These are phyloP conservation scores for Polypedilum pembai DNA, from an alignment of 1,140 invertebrate genomes.

Conservation along the genomic window DNA sequence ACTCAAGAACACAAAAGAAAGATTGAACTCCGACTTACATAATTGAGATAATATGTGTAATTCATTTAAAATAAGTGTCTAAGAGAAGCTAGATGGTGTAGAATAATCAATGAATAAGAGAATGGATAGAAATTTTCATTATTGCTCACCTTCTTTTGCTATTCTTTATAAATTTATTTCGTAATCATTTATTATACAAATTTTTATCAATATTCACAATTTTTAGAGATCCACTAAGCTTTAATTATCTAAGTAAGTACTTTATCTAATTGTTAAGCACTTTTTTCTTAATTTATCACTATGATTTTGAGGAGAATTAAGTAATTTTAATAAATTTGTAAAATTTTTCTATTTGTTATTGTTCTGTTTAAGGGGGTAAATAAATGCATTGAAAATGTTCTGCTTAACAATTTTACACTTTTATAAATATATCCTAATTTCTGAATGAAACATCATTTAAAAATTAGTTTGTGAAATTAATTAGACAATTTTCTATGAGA, in stretches of 20 bases:
- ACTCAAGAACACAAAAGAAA: not conserved
- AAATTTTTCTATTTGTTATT: conserved; percentile 13
- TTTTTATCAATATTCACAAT: not conserved
- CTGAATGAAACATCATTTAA: not conserved
- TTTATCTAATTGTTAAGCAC: not conserved
- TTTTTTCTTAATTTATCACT: not conserved
- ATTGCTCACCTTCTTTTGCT: not conserved
- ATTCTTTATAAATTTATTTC: not conserved
- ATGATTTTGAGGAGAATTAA: not conserved
- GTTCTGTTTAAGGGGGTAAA: not conserved
- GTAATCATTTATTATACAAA: not conserved
- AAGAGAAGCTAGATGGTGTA: not conserved
- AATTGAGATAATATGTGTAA: conserved; percentile 19
- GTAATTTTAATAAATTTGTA: not conserved
- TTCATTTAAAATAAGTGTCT: not conserved
- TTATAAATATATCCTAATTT: not conserved
- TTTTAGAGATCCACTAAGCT: not conserved
- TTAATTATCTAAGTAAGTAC: not conserved
- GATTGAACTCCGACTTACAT: not conserved
- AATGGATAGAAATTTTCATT: not conserved
- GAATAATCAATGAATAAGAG: not conserved
- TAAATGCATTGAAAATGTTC: not conserved
- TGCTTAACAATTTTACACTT: not conserved
- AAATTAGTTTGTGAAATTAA: not conserved
- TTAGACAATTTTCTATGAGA: no score